Base-by-base conservation (phyloP, 2,888 invertebrate genomes). In the Cephonodes hylas region DNA sequence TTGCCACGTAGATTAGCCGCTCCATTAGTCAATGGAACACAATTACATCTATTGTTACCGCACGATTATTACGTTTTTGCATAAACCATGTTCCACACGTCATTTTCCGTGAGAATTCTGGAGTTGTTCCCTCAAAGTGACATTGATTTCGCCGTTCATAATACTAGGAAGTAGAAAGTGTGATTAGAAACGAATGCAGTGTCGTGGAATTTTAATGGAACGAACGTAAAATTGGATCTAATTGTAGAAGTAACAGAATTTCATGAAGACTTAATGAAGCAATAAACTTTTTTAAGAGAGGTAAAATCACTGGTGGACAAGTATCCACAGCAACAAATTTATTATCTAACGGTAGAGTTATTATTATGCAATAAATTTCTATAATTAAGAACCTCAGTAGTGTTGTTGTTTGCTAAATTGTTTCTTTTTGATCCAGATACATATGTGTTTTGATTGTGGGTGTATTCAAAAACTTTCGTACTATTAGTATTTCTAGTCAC, bases 81-180 rank as follows among this genome's bases (percentile, higher is more conserved):
- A 63, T 31, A 58, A 64, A n/a, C n/a, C n/a, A 34, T 4, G 7
- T 38, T 46, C 31, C 61, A 64, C 58, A 64, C 15, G 27, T 27
- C 27, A 18, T 53, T 27, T 53, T 53, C 53, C 53, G 53, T 31
- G 53, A 53, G 53, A 38, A 46, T 69, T 58, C 48, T 59, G 38
- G 3, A 38, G 22, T 13, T 53, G 18, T 4, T 1, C 8, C 5
- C 2, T 27, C n/a, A 4, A 53, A 4, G 8, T 27, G 45, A 27
- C 48, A 27, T 27, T 53, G 31, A 53, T 53, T 18, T 31, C 10
- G 25, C 18, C 20, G 20, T 44, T 22, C 20, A 18, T 10, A 8
- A 10, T 42, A 42, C 6, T 20, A 10, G 20, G 6, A 18, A 53
- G 7, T 53, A 27, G 27, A 27, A 53, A 53, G 27, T 18, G 6